Evolutionary conservation across 2,797 vertebrate species (phyloP), one percentile per base, ranked within the genome.

Genomic region (Syngnathus acus): DNA sequence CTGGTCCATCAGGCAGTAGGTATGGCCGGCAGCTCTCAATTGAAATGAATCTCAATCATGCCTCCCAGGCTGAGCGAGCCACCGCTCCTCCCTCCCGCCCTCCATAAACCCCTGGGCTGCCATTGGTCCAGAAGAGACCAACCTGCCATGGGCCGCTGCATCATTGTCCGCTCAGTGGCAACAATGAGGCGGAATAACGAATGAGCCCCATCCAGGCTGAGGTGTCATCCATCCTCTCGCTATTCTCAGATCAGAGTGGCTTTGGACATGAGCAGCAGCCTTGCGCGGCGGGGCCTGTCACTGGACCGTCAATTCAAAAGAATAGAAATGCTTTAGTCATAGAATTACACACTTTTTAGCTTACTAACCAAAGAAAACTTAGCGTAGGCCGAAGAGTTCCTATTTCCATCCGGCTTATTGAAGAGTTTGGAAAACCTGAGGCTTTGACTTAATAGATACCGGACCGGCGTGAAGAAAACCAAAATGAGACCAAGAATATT

Each of bases 161-260:
- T 86, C 86, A 74, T 62, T 75, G 79, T 85, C 82, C 83, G 77
- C 80, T 79, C 82, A 74, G 43, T 50, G 78, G 77, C 78, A 80
- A 87, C 85, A 89, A 86, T 87, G 77, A 84, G 53, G 67, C 70
- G 72, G 86, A 84, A 88, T 89, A 74, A 78, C 79, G 82, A 87
- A 89, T 88, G 84, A 86, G 70, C 66, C 45, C 57, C 38, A 72
- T 76, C 75, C 76, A 21, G 57, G 47, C 62, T 55, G 61, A 65
- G 60, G 68, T 69, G 69, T 77, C 75, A 14, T 72, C 70, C 68
- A 4, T 69, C 11, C 13, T 14, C 11, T 0, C 66, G 61, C 48
- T 60, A 78, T 75, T 84, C 64, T 79, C 68, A 72, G 39, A 72
- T 79, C 67, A 72, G 42, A 73, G 66, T 43, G 79, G 70, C 78